These are phyloP conservation scores for Eupithecia subfuscata DNA, from an alignment of 2,888 invertebrate species.

Conservation along the genomic window DNA sequence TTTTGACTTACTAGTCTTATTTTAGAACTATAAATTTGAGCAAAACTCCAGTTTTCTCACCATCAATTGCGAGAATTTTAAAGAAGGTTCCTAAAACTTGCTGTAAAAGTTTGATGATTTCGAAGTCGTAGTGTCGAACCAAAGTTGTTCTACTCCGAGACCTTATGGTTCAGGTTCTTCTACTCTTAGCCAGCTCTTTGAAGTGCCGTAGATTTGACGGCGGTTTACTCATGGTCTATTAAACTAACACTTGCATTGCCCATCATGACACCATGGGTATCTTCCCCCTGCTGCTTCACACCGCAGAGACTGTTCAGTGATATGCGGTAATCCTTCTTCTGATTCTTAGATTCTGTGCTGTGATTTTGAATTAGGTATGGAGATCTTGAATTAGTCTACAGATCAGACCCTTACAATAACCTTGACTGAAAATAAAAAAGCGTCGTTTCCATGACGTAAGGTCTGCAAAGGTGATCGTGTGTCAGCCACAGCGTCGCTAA, in stretches of 20 bases:
- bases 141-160: no score
- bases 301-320: background rate
- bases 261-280: background rate
- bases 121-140: no score
- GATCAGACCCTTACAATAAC: slow-evolving; percentile 63
- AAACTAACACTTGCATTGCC: background rate
- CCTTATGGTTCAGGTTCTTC: no score
- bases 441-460: slow-evolving; percentile 69
- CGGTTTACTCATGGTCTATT: no score
- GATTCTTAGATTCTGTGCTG: background rate
- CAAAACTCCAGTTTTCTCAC: no score
- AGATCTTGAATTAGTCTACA: slow-evolving; percentile 17
- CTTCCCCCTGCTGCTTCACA: background rate
- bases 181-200: background rate
- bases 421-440: slow-evolving; percentile 73
- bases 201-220: background rate
- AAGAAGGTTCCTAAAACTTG: no score
- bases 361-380: background rate
- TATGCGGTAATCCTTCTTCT: no score
- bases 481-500: slow-evolving; percentile 41
- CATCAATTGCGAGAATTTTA: background rate
- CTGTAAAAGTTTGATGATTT: no score
- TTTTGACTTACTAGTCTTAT: no score
- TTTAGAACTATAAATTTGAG: no score
- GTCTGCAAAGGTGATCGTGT: slow-evolving; percentile 71